Evolutionary conservation across 2,888 invertebrate genomes (phyloP).

Genomic region (Sminthurinus aureus): DNA sequence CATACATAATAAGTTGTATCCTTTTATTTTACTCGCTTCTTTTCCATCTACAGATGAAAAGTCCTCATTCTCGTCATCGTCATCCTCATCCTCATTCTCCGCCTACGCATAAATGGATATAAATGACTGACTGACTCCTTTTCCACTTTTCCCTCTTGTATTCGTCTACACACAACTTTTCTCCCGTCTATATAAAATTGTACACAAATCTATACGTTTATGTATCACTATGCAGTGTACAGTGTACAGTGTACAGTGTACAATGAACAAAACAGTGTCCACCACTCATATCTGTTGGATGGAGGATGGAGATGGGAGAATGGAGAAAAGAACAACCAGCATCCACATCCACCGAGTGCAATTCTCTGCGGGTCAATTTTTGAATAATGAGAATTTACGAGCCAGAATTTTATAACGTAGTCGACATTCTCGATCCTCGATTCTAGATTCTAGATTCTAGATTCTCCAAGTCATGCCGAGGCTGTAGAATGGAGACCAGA

Average conservation of each 20-base stretch:
- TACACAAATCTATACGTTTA: too few relatives aligned
- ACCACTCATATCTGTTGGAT: too few relatives aligned
- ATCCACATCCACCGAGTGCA: constrained; percentile 16
- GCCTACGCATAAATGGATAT: constrained; percentile 36
- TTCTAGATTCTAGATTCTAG: too few relatives aligned
- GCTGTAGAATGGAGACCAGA: too few relatives aligned
- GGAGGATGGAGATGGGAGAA: neutral
- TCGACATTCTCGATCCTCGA: too few relatives aligned
- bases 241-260: constrained; percentile 6
- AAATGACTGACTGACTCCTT: constrained; percentile 24
- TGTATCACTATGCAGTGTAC: neutral
- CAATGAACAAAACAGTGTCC: neutral
- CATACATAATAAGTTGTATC: neutral
- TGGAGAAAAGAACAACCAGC: neutral
- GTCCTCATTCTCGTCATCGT: neutral
- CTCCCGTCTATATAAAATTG: neutral
- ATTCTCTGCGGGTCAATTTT: constrained; percentile 56
- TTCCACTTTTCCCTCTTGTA: neutral
- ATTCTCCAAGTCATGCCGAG: too few relatives aligned
- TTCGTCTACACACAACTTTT: too few relatives aligned
- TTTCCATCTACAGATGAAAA: neutral
- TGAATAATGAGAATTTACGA: constrained; percentile 58
- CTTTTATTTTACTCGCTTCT: neutral
- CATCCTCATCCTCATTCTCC: neutral
- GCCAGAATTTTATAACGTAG: constrained; percentile 48